Evolutionary conservation across 2,888 invertebrate genomes (phyloP), one percentile per base, ranked within the genome.

Genomic region (Xiphydria camelus): DNA sequence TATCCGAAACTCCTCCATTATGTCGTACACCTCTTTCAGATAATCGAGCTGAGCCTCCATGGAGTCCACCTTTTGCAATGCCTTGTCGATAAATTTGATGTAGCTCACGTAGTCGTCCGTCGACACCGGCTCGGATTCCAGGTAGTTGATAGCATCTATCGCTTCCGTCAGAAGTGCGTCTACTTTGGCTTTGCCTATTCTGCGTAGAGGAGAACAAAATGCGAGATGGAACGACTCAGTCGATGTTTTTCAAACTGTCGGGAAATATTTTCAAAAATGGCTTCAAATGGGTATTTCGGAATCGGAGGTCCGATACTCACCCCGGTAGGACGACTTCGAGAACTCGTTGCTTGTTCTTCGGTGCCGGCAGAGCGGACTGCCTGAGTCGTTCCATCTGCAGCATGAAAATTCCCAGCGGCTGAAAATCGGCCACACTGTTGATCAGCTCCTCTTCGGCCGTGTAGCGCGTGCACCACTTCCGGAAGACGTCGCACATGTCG

Each of bases 1-100:
- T 44, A 94, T 88, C 18, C 80, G 76, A 69, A 85, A 93, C 65
- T 90, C 87, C 45, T 91, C 89, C 77, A 91, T 89, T 3, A 93
- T 80, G 53, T 92, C 88, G 66, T 92, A 89, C 45, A 92, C 76
- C 63, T 94, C 91, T 55, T 90, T 87, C 4, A 89, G 83, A 67
- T 92, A 89, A 66, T 91, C 89, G 4, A 91, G 77, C 20, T 85
- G 81, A 33, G 81, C 78, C 66, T 92, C 91, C 63, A 94, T 80
- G 17, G 77, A 77, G 17, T 85, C 85, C 40, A 92, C 83, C 64
- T 85, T 81, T 2, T 78, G 69, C 53, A 85, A 83, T 7, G 87
- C 78, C 3, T 82, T 81, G 45, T 91, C 87, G 37, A 91, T 67
- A 76, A 89, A 85, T 34, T 79, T 82, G 45, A 91, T 81, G 61